phyloP scores from a whole-genome alignment of 2,113 vertebrate genomes.

The Eublepharis macularius region DNA sequence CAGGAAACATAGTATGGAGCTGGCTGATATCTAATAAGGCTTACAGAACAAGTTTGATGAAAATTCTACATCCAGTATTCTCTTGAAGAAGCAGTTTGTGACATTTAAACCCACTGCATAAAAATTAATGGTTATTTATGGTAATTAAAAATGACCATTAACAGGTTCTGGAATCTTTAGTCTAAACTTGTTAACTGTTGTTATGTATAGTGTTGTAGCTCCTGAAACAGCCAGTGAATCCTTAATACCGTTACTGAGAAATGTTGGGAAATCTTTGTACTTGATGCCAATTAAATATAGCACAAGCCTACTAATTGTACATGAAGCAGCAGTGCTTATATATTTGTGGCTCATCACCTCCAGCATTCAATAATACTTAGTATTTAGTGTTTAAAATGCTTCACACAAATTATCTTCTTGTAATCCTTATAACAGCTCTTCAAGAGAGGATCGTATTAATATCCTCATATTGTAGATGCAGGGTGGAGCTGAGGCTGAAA shows the following conservation, averaged over 20 bases:
- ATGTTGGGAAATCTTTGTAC: constrained; percentile 31
- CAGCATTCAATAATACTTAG: not conserved
- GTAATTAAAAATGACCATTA: constrained; percentile 42
- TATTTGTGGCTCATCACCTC: not conserved
- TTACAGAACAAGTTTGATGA: constrained; percentile 45
- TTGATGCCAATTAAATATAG: constrained; percentile 23
- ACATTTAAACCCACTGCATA: constrained; percentile 50
- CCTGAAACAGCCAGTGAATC: constrained; percentile 42
- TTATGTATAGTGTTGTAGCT: constrained; percentile 41
- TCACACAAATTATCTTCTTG: too few relatives aligned
- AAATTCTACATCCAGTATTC: constrained; percentile 30
- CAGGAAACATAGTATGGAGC: not conserved
- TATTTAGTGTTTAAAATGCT: too few relatives aligned
- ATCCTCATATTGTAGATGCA: too few relatives aligned
- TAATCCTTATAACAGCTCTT: too few relatives aligned
- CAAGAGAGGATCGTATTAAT: too few relatives aligned
- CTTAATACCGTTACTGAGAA: constrained; percentile 3
- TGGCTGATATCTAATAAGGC: constrained; percentile 31
- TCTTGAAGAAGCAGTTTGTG: constrained; percentile 24
- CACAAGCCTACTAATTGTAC: not conserved
- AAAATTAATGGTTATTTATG: constrained; percentile 47
- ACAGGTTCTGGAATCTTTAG: constrained; percentile 42
- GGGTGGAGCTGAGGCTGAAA: too few relatives aligned
- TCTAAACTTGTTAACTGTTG: constrained; percentile 53
- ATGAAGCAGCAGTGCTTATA: not conserved